Conservation (phyloP, 2,797 vertebrate genomes). For the Steatocranus sp. region DNA sequence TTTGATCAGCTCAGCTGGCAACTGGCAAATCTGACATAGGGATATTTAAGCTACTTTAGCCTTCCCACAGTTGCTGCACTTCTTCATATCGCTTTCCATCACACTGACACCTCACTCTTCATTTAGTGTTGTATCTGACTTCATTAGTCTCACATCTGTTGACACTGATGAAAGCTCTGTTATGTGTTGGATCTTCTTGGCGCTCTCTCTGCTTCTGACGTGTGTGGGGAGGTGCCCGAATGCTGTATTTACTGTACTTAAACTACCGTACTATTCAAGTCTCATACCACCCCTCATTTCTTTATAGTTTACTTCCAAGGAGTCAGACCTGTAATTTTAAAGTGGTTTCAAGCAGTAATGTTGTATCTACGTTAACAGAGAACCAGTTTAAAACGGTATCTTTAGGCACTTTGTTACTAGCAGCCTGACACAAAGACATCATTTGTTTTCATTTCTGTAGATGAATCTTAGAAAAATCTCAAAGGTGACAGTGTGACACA, state of each 20-base stretch:
- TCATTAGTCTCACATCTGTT: not conserved
- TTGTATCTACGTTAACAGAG: not conserved
- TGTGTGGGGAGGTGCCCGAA: not conserved
- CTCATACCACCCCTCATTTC: not conserved
- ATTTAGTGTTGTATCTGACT: not conserved
- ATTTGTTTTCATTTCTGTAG: not conserved
- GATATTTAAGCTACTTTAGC: not conserved
- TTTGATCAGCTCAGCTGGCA: not conserved
- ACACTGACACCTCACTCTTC: not conserved
- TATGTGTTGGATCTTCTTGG: not conserved
- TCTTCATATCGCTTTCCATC: not conserved
- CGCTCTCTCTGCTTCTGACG: too few species aligned
- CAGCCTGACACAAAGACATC: not conserved
- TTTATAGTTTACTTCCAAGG: not conserved
- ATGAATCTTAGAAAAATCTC: not conserved
- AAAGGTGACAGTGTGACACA: not conserved
- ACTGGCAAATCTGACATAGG: not conserved
- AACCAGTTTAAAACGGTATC: not conserved
- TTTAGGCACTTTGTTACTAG: not conserved
- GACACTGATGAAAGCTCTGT: not conserved
- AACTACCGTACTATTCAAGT: not conserved
- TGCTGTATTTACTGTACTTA: not conserved
- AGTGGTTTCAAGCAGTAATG: not conserved
- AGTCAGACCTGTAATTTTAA: not conserved
- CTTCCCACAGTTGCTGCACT: not conserved